Evolutionary conservation across 2,797 vertebrate species (phyloP), one percentile per base, ranked within the genome.

Genomic region (Euthynnus affinis): DNA sequence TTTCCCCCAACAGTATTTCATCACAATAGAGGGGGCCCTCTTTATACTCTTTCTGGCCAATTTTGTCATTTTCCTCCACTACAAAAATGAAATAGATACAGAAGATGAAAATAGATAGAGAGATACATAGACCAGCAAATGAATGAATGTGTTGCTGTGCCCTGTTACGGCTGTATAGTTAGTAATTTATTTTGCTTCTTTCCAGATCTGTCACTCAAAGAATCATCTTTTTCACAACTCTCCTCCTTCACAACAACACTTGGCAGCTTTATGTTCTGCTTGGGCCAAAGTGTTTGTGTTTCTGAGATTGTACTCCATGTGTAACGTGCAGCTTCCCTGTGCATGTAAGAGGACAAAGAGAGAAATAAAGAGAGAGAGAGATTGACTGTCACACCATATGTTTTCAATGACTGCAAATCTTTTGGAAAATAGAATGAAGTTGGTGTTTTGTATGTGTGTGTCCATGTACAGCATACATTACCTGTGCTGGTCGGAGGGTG

Each of bases 221-320:
- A 70, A 63, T 78, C 70, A 42, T 61, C 42, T 74, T 79, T 37
- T 77, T 85, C 81, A 80, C 29, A 32, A 32, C 83, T 83, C 56
- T 75, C 74, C 83, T 89, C 77, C 74, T 60, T 82, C 84, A 79
- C 82, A 76, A 20, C 78, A 82, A 80, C 74, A 60, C 75, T 88
- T 87, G 84, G 84, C 87, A 87, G 85, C 78, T 71, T 29, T 23
- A 68, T 42, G 71, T 81, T 71, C 63, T 71, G 69, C 74, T 49
- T 55, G 14, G 60, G 74, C 77, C 80, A 89, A 78, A 81, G 25
- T 46, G 69, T 67, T 78, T 79, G 71, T 53, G 52, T 82, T 77
- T 81, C 75, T 76, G 84, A 81, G 71, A 82, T 77, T 80, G 61
- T 53, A 40, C 69, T 77, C 62, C 29, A 65, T 5, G 37, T 83